These are phyloP conservation scores for Pipra filicauda DNA, from an alignment of 2,113 vertebrate species.

Conservation along the genomic window DNA sequence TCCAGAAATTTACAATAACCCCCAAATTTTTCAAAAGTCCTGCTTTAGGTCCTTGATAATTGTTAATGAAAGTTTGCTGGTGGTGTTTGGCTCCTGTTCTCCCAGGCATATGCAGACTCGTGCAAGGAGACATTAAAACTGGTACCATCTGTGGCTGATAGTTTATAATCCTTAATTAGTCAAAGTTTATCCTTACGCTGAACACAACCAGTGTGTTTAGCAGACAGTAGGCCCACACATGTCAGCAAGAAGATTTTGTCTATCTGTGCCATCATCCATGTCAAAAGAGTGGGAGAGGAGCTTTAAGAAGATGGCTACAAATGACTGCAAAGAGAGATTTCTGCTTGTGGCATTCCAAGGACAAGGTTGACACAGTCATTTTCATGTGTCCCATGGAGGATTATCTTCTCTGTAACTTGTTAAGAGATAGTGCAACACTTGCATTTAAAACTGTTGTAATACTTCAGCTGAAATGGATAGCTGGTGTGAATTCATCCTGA, in stretches of 20 bases:
- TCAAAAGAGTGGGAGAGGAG: conserved; percentile 8
- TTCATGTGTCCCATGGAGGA: background rate
- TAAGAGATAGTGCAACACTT: background rate
- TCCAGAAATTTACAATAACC: background rate
- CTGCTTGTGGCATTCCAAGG: background rate
- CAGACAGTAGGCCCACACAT: conserved; percentile 63
- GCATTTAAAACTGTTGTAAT: background rate
- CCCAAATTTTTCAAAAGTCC: background rate
- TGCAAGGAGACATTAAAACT: conserved; percentile 26
- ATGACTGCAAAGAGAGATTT: background rate
- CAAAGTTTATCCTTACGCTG: conserved; percentile 65
- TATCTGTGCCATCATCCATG: conserved; percentile 12
- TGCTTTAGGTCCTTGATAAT: background rate
- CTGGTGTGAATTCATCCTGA: background rate
- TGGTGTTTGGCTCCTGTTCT: conserved; percentile 21
- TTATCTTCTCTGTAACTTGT: background rate
- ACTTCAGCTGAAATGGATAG: background rate
- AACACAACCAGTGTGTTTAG: conserved; percentile 58
- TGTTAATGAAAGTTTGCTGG: background rate
- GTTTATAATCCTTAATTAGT: conserved; percentile 66
- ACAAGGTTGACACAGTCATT: background rate
- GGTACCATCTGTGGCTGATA: conserved; percentile 59
- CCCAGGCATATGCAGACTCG: conserved; percentile 30
- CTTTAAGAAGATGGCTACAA: background rate
- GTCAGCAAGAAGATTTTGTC: conserved; percentile 39